phyloP scores from a whole-genome alignment of 2,888 invertebrate species.

The Carpatolechia fugitivella region DNA sequence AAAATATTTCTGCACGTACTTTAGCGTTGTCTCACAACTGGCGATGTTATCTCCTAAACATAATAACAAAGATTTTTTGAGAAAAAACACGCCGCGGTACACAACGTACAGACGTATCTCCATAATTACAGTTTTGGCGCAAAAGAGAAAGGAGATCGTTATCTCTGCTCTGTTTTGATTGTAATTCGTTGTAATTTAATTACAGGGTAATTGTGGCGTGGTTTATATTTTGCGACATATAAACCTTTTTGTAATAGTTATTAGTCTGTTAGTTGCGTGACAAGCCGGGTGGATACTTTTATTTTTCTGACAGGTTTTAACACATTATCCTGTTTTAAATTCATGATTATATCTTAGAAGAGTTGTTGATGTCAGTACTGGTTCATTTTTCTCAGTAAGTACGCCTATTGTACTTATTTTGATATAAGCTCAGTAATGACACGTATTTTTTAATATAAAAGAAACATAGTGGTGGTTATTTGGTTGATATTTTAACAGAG shows the following conservation, averaged over 20 bases:
- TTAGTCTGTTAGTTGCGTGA: not conserved
- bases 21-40: slow-evolving; percentile 5
- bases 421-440: too few relatives aligned
- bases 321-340: not conserved
- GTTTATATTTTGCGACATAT: slow-evolving; percentile 14
- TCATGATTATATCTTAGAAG: not conserved
- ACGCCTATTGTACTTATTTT: too few relatives aligned
- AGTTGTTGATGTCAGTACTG: too few relatives aligned
- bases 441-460: too few relatives aligned
- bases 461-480: too few relatives aligned
- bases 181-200: slow-evolving; percentile 32
- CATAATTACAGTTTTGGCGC: slow-evolving; percentile 30
- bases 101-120: slow-evolving; percentile 3
- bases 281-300: not conserved
- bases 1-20: not conserved
- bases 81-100: not conserved
- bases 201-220: slow-evolving; percentile 24
- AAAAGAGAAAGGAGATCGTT: slow-evolving; percentile 42
- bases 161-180: slow-evolving; percentile 32
- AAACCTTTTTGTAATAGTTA: not conserved
- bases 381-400: too few relatives aligned
- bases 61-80: slow-evolving; percentile 1
- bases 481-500: too few relatives aligned
- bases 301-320: not conserved
- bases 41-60: not conserved